Conservation (phyloP, 1,140 invertebrate genomes). For the Ridgeia piscesae region DNA sequence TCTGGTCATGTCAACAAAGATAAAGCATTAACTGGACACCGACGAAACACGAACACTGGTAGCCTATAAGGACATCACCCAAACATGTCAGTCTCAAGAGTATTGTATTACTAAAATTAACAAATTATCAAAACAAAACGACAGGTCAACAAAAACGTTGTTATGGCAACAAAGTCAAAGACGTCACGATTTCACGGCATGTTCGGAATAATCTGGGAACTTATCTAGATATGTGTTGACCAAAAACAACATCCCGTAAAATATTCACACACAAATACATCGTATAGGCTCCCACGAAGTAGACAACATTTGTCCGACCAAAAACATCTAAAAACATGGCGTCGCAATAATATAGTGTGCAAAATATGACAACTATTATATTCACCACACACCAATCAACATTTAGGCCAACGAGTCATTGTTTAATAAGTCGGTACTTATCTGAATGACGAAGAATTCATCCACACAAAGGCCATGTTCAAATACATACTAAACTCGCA, state of each 20-base stretch:
- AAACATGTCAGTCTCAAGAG: neutral
- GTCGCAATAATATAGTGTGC: neutral
- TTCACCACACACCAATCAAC: no score
- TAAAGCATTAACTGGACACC: neutral
- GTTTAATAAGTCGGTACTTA: neutral
- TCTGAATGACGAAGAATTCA: no score
- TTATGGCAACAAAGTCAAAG: neutral
- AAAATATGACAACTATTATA: neutral
- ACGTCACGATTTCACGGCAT: neutral
- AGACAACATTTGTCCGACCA: neutral
- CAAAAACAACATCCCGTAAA: neutral
- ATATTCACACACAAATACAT: neutral
- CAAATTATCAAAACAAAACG: neutral
- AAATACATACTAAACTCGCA: no score
- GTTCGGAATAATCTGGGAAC: neutral
- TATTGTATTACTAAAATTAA: neutral
- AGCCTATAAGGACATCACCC: neutral
- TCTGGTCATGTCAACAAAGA: neutral
- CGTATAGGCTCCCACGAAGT: neutral
- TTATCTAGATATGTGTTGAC: neutral
- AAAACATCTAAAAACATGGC: neutral
- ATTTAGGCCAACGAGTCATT: neutral
- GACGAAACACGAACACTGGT: neutral
- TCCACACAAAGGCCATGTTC: no score
- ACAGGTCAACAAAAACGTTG: neutral